These are phyloP conservation scores for Coecobrya sp. DNA, from an alignment of 2,888 invertebrate species.

Conservation along the genomic window DNA sequence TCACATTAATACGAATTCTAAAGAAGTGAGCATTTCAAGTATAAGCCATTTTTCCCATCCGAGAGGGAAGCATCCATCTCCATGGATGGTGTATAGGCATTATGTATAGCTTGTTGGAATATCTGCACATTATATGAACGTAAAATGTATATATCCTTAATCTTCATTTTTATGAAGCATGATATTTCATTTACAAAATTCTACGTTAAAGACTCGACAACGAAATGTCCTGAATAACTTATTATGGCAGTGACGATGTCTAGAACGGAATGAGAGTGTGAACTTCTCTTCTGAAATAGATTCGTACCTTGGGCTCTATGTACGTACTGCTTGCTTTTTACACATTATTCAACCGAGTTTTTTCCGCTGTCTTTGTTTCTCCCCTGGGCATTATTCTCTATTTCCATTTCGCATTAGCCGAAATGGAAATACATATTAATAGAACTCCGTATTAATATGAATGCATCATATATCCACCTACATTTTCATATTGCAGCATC, in stretches of 20 bases:
- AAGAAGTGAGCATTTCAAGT: not conserved
- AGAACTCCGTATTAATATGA: not conserved
- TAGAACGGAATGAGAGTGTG: not conserved
- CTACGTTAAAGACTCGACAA: not conserved
- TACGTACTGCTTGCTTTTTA: not conserved
- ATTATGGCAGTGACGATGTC: not conserved
- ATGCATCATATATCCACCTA: too few species aligned
- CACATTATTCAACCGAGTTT: not conserved
- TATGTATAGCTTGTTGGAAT: too few species aligned
- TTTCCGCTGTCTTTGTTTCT: not conserved
- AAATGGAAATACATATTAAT: not conserved
- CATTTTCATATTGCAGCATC: not conserved
- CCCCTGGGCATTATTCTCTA: not conserved
- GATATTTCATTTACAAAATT: not conserved
- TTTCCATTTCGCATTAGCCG: not conserved
- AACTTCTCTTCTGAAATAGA: not conserved
- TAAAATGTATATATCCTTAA: not conserved
- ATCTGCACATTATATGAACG: not conserved
- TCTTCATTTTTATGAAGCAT: conserved; percentile 8
- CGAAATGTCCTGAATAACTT: not conserved
- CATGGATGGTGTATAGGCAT: too few species aligned
- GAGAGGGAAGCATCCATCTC: not conserved
- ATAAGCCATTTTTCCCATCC: not conserved
- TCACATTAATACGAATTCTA: not conserved
- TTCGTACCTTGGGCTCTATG: too few species aligned